Percentiles rank a stretch among this genome's conserved stretches.
These are phyloP conservation scores for Tricholauxania praeusta DNA, from an alignment of 2,888 invertebrate genomes.

Conservation along the genomic window DNA sequence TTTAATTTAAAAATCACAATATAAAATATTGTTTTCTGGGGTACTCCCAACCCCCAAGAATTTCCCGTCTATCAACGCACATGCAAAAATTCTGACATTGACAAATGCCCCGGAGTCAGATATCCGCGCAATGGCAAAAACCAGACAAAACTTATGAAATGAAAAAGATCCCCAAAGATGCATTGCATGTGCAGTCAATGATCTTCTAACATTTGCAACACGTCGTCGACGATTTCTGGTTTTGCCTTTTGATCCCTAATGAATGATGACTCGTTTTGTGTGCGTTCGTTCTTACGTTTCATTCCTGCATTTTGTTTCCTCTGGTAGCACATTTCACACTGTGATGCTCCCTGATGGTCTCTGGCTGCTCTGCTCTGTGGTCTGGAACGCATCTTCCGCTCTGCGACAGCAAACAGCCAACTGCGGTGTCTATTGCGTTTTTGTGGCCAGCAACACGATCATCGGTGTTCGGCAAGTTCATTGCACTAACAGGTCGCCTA, in stretches of 20 bases:
- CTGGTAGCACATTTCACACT: neutral
- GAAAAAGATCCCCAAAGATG: conserved; percentile 11
- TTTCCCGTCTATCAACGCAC: no score
- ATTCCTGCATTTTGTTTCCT: conserved; percentile 1
- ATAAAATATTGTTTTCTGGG: no score
- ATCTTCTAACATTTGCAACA: conserved; percentile 26
- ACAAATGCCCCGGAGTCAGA: conserved; percentile 29
- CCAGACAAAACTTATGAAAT: neutral
- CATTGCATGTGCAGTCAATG: conserved; percentile 12
- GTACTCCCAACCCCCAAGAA: no score
- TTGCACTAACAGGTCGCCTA: conserved; percentile 19
- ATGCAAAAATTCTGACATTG: conserved; percentile 29
- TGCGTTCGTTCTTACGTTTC: conserved; percentile 10
- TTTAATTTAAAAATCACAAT: no score
- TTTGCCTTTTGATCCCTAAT: conserved; percentile 30
- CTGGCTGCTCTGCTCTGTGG: conserved; percentile 23
- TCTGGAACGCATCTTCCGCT: conserved; percentile 24
- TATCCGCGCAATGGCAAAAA: neutral
- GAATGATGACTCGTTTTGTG: neutral
- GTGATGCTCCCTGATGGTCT: neutral
- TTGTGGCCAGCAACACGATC: conserved; percentile 27
- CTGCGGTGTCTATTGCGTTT: conserved; percentile 22
- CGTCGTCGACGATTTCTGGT: conserved; percentile 11
- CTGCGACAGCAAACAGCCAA: neutral
- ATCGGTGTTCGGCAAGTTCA: conserved; percentile 29